Conservation (phyloP, 30 jellyfish, hydroid and myxozoan genomes). For the Calvadosia cruxmelitensis region DNA sequence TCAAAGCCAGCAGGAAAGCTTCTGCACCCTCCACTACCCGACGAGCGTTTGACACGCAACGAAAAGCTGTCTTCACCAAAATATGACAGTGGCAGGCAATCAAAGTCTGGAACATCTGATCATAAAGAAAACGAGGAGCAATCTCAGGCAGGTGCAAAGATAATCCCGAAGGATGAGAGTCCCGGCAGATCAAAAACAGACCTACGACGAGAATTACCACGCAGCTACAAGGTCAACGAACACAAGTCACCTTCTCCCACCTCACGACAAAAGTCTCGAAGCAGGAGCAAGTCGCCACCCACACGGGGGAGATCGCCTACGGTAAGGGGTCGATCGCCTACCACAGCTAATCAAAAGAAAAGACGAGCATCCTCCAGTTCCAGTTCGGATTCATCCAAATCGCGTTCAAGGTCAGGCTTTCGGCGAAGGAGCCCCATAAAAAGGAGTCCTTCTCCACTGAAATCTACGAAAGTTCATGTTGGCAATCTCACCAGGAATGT, state of each 20-base stretch:
- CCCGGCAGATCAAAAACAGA: background rate
- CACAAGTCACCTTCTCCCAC: conserved; percentile 16
- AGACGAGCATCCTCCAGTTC: conserved; percentile 56
- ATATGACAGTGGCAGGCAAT: too few relatives aligned
- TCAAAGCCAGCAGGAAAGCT: too few relatives aligned
- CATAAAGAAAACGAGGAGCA: too few relatives aligned
- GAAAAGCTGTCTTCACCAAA: too few relatives aligned
- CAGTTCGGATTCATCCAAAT: conserved; percentile 16
- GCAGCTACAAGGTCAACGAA: background rate
- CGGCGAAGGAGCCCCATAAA: conserved; percentile 44
- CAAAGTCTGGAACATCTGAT: too few relatives aligned
- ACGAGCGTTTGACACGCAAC: too few relatives aligned
- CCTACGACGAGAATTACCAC: conserved; percentile 3
- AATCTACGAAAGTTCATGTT: conserved; percentile 55
- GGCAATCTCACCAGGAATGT: conserved; percentile 90
- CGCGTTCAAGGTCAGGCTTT: conserved; percentile 39
- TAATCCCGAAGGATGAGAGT: background rate
- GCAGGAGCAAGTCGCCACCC: conserved; percentile 31
- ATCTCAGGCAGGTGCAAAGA: background rate
- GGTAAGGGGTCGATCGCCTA: conserved; percentile 22
- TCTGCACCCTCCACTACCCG: too few relatives aligned
- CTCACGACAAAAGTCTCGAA: conserved; percentile 17
- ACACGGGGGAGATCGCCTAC: conserved; percentile 27
- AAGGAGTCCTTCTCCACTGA: conserved; percentile 61
- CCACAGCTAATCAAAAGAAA: conserved; percentile 30